Percentiles rank a stretch among this genome's conserved stretches.
Conservation (phyloP, 2,888 invertebrate genomes). For the Chymomyza fuscimana region DNA sequence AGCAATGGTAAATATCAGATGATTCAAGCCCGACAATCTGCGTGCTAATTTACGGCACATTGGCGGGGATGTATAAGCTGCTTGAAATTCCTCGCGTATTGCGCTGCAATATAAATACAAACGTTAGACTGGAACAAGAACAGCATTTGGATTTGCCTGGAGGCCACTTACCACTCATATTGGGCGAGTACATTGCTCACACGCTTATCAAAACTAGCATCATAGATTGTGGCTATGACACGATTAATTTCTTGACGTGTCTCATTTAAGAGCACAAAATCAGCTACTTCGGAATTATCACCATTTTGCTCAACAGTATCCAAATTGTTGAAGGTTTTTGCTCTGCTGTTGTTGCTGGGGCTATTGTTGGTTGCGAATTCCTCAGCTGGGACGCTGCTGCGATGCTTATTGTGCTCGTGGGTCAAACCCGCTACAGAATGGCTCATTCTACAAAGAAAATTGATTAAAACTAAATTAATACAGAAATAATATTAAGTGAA, state of each 20-base stretch:
- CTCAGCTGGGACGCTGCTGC: conserved; percentile 15
- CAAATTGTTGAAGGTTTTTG: conserved; percentile 23
- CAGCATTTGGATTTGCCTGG: not conserved
- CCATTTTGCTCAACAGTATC: not conserved
- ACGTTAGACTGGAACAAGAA: not conserved
- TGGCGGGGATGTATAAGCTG: conserved; percentile 38
- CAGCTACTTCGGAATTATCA: conserved; percentile 6
- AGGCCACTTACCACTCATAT: conserved; percentile 50
- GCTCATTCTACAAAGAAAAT: conserved; percentile 24
- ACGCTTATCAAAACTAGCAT: conserved; percentile 51
- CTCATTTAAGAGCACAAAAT: conserved; percentile 54
- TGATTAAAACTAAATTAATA: not conserved
- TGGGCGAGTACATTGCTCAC: conserved; percentile 50
- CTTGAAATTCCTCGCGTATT: conserved; percentile 54
- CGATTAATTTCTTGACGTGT: conserved; percentile 55
- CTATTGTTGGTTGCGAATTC: conserved; percentile 16
- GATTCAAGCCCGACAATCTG: conserved; percentile 44
- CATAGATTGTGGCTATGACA: conserved; percentile 56
- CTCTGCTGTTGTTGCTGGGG: conserved; percentile 9
- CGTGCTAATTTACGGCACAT: conserved; percentile 56
- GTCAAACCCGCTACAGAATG: conserved; percentile 16
- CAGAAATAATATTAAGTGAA: not conserved
- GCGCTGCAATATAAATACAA: conserved; percentile 41
- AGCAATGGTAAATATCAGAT: conserved; percentile 53
- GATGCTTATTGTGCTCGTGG: not conserved